Percentiles rank a stretch among this genome's conserved stretches.
phyloP scores from a whole-genome alignment of 1,140 invertebrate genomes.

The Papilio machaon region DNA sequence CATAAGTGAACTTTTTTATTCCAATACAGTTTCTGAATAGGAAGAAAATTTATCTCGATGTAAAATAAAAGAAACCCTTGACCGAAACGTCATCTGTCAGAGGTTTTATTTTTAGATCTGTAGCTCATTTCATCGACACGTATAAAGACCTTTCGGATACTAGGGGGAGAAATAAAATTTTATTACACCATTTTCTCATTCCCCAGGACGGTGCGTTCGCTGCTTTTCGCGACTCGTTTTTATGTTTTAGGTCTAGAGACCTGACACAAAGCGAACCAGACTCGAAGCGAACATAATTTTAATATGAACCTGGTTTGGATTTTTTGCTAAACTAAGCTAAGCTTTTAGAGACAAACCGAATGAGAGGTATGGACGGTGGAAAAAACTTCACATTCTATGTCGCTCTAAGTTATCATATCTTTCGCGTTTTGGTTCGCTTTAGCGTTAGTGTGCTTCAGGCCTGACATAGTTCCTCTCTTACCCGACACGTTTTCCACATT shows the following conservation, averaged over 20 bases:
- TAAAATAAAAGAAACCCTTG: constrained; percentile 24
- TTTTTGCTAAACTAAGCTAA: too few species aligned
- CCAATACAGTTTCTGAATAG: constrained; percentile 20
- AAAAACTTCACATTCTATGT: too few species aligned
- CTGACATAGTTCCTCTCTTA: constrained; percentile 26
- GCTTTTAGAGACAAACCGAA: too few species aligned
- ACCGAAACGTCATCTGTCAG: constrained; percentile 18
- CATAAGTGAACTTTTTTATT: neutral
- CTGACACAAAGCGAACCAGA: neutral
- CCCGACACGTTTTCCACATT: constrained; percentile 36
- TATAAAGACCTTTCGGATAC: constrained; percentile 41
- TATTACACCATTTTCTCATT: constrained; percentile 47
- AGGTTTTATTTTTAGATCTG: constrained; percentile 35
- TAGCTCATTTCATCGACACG: constrained; percentile 36
- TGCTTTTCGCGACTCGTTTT: constrained; percentile 38
- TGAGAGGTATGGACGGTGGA: too few species aligned
- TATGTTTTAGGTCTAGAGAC: neutral
- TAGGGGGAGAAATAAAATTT: constrained; percentile 47
- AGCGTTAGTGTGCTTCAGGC: neutral
- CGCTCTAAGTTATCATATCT: neutral
- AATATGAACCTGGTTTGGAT: neutral
- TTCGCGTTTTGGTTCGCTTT: neutral
- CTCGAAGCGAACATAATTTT: neutral
- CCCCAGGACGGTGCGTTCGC: constrained; percentile 42
- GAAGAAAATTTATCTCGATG: constrained; percentile 18